Percentiles rank a stretch among this genome's conserved stretches.
Conservation (phyloP, 2,113 vertebrate species). For the Murina feae region DNA sequence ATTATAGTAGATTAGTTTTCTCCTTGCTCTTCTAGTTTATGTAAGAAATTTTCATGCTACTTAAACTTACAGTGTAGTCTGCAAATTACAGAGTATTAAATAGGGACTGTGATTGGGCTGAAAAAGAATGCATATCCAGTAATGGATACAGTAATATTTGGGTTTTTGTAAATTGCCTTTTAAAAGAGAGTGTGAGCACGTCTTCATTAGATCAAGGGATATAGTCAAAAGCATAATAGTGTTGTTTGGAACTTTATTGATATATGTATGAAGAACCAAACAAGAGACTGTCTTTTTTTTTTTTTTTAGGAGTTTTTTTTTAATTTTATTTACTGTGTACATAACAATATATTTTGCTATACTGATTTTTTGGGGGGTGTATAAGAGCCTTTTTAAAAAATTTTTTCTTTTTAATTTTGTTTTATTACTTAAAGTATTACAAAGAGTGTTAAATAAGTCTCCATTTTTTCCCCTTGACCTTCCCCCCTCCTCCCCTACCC, state of each 20-base stretch:
- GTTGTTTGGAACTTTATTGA: neutral
- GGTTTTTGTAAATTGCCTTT: neutral
- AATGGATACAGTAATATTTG: neutral
- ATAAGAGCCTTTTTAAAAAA: too few relatives aligned
- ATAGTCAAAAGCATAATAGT: neutral
- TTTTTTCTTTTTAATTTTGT: too few relatives aligned
- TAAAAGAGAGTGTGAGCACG: neutral
- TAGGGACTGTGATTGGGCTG: neutral
- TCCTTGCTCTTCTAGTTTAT: neutral
- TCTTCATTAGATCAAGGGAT: neutral
- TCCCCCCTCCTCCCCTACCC: too few relatives aligned
- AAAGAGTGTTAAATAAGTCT: too few relatives aligned
- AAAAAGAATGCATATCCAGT: neutral
- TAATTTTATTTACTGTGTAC: too few relatives aligned
- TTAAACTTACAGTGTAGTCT: neutral
- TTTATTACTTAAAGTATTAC: too few relatives aligned
- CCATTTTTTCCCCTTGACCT: too few relatives aligned
- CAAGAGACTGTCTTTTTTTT: neutral
- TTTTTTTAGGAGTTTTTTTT: too few relatives aligned
- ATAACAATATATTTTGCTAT: too few relatives aligned
- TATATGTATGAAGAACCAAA: neutral
- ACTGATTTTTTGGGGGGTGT: too few relatives aligned
- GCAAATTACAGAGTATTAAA: neutral
- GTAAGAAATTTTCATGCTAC: neutral
- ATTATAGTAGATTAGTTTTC: neutral